Conservation (phyloP, 2,113 vertebrate species). For the Sceloporus tristichus region DNA sequence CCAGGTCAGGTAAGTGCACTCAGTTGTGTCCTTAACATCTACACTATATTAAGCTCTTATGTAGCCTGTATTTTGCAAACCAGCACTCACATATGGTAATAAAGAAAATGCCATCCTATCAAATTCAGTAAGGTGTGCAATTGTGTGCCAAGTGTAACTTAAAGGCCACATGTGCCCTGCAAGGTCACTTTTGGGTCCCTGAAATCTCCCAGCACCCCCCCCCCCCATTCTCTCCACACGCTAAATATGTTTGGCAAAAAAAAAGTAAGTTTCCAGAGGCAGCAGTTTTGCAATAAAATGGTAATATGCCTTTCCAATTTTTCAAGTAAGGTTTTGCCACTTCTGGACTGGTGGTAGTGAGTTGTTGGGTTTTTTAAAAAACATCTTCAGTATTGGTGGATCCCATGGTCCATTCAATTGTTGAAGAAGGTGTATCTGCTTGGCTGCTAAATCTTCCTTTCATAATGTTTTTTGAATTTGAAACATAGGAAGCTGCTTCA, state of each 20-base stretch:
- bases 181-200: too few relatives aligned
- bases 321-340: too few relatives aligned
- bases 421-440: background rate
- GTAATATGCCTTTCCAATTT: background rate
- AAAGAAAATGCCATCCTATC: background rate
- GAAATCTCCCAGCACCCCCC: too few relatives aligned
- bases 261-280: background rate
- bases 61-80: too few relatives aligned
- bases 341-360: too few relatives aligned
- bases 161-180: too few relatives aligned
- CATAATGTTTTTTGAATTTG: too few relatives aligned
- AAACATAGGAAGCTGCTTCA: too few relatives aligned
- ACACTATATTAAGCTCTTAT: background rate
- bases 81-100: background rate
- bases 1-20: slow-evolving; percentile 87
- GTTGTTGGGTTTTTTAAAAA: too few relatives aligned
- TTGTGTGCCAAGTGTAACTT: too few relatives aligned
- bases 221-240: too few relatives aligned
- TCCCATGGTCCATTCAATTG: background rate
- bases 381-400: background rate
- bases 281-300: background rate
- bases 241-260: too few relatives aligned
- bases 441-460: background rate
- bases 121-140: background rate
- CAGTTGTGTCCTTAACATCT: background rate